Evolutionary conservation across 64 coral and sea anemone genomes (phyloP).

Genomic region (Montipora foliosa): DNA sequence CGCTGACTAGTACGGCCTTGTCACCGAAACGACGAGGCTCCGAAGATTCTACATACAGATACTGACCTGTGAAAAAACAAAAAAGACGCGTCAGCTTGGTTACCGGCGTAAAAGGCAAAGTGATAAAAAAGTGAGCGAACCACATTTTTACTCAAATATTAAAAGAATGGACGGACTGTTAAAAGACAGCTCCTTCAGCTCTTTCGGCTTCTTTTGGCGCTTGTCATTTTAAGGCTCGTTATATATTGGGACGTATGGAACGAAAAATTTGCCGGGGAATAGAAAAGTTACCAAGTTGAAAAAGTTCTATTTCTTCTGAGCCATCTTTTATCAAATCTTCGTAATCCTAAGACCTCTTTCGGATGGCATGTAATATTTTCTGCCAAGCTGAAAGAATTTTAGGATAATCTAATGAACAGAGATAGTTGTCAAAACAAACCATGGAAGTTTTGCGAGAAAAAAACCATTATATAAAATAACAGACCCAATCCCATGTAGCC

Average conservation of each 20-base stretch:
- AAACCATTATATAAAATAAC: not conserved
- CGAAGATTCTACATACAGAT: conserved; percentile 61
- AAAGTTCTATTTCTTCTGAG: not conserved
- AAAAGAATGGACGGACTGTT: no score
- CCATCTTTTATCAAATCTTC: no score
- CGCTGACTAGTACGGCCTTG: conserved; percentile 60
- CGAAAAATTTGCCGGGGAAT: not conserved
- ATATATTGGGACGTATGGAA: not conserved
- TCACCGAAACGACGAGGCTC: conserved; percentile 41
- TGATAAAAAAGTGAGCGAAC: no score
- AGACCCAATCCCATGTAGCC: conserved; percentile 22
- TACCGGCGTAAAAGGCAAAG: no score
- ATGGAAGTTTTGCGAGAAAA: not conserved
- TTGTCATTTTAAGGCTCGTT: not conserved
- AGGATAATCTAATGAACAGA: no score
- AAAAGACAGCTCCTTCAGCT: no score
- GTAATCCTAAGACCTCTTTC: no score
- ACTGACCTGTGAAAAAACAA: conserved; percentile 29
- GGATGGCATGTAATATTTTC: no score
- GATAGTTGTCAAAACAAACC: no score
- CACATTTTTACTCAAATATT: no score
- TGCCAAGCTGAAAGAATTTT: not conserved
- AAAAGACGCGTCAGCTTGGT: not conserved
- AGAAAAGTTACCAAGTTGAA: not conserved
- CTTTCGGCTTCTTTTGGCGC: no score